A percentile compares a stretch with the other conserved stretches of the same genome.
phyloP scores from a whole-genome alignment of 2,797 vertebrate species.

The Pogonophryne albipinna region DNA sequence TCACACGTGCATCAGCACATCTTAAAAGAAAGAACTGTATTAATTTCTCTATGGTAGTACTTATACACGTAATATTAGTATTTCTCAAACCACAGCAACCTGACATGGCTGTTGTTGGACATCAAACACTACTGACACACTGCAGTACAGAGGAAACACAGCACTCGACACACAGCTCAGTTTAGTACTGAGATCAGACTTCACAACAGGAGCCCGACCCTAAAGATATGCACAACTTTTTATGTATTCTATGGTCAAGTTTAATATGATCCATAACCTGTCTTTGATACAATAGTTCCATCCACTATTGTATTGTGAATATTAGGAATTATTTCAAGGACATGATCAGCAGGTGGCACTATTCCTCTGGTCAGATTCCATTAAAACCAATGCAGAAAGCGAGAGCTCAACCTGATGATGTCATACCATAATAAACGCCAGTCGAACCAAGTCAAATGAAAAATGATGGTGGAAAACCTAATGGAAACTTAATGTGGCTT shows the following conservation, averaged over 20 bases:
- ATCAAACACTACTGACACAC: not conserved
- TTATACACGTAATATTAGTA: constrained; percentile 11
- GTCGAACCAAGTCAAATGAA: not conserved
- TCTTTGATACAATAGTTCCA: too few species aligned
- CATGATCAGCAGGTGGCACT: not conserved
- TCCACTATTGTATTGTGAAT: too few species aligned
- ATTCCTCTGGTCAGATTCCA: not conserved
- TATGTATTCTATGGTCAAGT: too few species aligned
- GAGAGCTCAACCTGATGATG: not conserved
- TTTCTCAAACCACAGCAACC: not conserved
- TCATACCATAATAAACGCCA: too few species aligned
- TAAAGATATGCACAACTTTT: too few species aligned
- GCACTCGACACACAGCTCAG: not conserved
- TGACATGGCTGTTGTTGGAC: not conserved
- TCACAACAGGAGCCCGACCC: not conserved
- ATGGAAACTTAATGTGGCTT: not conserved
- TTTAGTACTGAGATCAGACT: not conserved
- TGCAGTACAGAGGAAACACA: not conserved
- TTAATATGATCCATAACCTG: too few species aligned
- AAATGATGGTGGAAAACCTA: not conserved
- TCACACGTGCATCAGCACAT: constrained; percentile 9
- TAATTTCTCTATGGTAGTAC: constrained; percentile 22
- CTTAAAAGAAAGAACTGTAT: constrained; percentile 9
- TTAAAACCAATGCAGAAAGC: not conserved
- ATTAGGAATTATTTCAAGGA: not conserved